Evolutionary conservation across 2,113 vertebrate genomes (phyloP).

Genomic region (Paracanthobrama guichenoti): DNA sequence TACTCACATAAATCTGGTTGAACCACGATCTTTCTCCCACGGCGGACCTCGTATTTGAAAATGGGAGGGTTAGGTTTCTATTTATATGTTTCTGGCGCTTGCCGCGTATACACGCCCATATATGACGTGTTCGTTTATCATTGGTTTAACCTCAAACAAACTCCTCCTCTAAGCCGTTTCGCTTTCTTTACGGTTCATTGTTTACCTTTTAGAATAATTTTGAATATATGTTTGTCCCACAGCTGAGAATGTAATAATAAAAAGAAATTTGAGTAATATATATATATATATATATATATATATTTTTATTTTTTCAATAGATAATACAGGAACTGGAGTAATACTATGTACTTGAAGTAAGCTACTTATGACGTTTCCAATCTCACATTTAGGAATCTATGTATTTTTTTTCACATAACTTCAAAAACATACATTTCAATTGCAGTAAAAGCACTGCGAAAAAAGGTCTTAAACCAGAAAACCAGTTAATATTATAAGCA

Average conservation of each 20-base stretch:
- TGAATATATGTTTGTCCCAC: neutral
- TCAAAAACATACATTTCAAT: neutral
- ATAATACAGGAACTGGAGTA: neutral
- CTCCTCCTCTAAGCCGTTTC: neutral
- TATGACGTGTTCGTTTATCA: neutral
- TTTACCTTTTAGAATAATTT: neutral
- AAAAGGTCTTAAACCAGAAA: neutral
- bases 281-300: too few species aligned
- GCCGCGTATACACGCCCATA: neutral
- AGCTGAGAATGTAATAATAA: neutral
- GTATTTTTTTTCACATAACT: too few species aligned
- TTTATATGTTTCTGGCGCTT: slow-evolving; percentile 33
- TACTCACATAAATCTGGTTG: neutral
- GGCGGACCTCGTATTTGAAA: slow-evolving; percentile 30
- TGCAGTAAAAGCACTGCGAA: neutral
- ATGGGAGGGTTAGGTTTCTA: neutral
- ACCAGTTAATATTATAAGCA: neutral
- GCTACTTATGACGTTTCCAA: neutral
- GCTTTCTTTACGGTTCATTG: neutral
- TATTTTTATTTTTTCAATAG: too few species aligned
- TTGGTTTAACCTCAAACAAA: neutral
- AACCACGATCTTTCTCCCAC: too few species aligned
- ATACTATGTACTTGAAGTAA: neutral
- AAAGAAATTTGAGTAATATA: neutral
- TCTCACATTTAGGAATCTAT: neutral